These are phyloP conservation scores for Cyprinus carpio DNA, from an alignment of 2,113 vertebrate genomes.

Conservation along the genomic window DNA sequence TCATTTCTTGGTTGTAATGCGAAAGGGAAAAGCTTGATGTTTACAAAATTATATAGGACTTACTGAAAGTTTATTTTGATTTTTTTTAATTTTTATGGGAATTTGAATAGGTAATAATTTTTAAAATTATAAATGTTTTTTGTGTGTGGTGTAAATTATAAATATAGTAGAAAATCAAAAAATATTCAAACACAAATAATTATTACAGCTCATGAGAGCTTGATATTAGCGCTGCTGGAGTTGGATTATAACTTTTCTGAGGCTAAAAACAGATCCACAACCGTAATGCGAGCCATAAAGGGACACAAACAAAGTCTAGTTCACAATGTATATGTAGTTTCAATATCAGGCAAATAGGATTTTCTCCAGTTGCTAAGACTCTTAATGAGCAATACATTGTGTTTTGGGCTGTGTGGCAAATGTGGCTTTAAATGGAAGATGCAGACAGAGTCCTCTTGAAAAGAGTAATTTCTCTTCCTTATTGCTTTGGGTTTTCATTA, in stretches of 20 bases:
- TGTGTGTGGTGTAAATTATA: background rate
- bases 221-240: background rate
- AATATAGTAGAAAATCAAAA: too few relatives aligned
- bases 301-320: constrained; percentile 64
- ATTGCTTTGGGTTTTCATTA: constrained; percentile 76
- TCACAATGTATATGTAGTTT: constrained; percentile 66
- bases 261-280: background rate
- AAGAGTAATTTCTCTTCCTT: constrained; percentile 71
- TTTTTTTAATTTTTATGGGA: too few relatives aligned
- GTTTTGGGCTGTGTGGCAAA: background rate
- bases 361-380: constrained; percentile 60
- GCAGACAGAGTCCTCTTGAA: constrained; percentile 34
- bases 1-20: background rate
- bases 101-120: too few relatives aligned
- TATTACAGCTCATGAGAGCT: background rate
- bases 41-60: background rate
- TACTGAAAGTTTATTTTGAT: too few relatives aligned
- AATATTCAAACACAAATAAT: background rate
- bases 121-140: too few relatives aligned
- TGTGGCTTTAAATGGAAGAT: constrained; percentile 28
- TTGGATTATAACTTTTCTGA: background rate
- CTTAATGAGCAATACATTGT: constrained; percentile 28
- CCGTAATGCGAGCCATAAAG: background rate
- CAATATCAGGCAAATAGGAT: constrained; percentile 60
- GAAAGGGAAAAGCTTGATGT: background rate